Conservation (phyloP, 2,888 invertebrate genomes). For the Syrphus vitripennis region DNA sequence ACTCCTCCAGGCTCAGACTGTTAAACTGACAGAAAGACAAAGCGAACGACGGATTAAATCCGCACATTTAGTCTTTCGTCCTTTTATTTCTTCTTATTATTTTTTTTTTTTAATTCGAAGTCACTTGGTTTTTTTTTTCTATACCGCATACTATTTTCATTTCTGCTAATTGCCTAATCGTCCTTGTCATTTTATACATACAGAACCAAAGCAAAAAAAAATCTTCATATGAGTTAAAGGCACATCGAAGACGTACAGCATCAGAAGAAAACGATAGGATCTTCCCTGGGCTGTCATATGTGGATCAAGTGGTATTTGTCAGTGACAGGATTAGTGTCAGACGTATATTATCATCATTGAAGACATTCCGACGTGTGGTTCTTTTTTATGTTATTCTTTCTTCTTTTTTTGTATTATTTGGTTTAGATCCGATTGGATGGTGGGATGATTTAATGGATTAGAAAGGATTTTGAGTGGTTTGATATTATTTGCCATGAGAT, state of each 20-base stretch:
- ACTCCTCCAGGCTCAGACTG: constrained; percentile 44
- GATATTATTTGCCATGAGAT: neutral
- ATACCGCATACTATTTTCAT: constrained; percentile 11
- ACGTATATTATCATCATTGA: constrained; percentile 35
- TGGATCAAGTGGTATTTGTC: constrained; percentile 63
- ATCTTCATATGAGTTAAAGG: neutral
- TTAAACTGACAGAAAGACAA: constrained; percentile 68
- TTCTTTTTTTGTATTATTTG: neutral
- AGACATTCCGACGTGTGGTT: constrained; percentile 15
- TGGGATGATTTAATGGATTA: constrained; percentile 31
- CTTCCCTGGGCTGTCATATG: constrained; percentile 57
- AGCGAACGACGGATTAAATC: constrained; percentile 67
- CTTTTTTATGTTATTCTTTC: neutral
- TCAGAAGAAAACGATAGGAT: constrained; percentile 35
- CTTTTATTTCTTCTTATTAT: constrained; percentile 15
- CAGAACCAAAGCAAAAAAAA: neutral
- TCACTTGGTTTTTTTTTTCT: constrained; percentile 19
- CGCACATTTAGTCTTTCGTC: constrained; percentile 53
- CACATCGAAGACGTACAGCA: neutral
- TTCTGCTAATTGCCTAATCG: constrained; percentile 66
- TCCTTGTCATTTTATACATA: constrained; percentile 38
- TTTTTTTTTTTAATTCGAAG: neutral
- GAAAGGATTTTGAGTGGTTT: neutral
- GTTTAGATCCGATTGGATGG: constrained; percentile 6
- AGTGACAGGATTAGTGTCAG: constrained; percentile 63